Evolutionary conservation across 1,140 invertebrate species (phyloP).

Genomic region (Argopecten irradians): DNA sequence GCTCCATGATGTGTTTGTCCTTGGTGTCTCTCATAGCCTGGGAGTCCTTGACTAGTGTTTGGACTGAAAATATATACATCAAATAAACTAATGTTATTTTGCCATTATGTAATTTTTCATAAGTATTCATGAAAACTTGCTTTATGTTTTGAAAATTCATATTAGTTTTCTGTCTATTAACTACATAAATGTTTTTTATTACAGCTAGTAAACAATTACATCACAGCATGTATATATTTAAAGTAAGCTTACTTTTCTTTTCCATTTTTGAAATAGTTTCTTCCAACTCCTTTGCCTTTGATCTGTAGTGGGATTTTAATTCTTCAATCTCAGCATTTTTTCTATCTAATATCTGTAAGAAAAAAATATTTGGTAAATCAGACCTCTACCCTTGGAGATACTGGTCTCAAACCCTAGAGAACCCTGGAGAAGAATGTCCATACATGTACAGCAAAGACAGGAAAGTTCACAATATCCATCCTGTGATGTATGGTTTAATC

Average conservation of each 20-base stretch:
- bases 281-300: slow-evolving; percentile 74
- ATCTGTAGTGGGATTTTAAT: slow-evolving; percentile 71
- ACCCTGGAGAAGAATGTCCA: no score
- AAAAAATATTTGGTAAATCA: slow-evolving; percentile 3
- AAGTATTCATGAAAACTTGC: no score
- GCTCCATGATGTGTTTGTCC: slow-evolving; percentile 73
- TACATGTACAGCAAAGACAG: no score
- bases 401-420: no score
- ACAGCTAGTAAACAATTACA: background rate
- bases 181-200: background rate
- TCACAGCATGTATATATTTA: background rate
- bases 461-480: no score
- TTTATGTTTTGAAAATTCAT: no score
- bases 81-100: slow-evolving; percentile 25
- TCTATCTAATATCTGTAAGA: slow-evolving; percentile 73
- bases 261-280: slow-evolving; percentile 73
- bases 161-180: no score
- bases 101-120: no score
- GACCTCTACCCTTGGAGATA: no score
- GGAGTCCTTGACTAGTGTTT: slow-evolving; percentile 70
- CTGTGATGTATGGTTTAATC: no score
- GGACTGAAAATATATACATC: slow-evolving; percentile 63
- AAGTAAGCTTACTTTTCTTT: slow-evolving; percentile 70
- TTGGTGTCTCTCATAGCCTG: slow-evolving; percentile 69
- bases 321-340: slow-evolving; percentile 77